Base-by-base conservation (phyloP, 2,888 invertebrate species). In the Chymomyza caudatula region DNA sequence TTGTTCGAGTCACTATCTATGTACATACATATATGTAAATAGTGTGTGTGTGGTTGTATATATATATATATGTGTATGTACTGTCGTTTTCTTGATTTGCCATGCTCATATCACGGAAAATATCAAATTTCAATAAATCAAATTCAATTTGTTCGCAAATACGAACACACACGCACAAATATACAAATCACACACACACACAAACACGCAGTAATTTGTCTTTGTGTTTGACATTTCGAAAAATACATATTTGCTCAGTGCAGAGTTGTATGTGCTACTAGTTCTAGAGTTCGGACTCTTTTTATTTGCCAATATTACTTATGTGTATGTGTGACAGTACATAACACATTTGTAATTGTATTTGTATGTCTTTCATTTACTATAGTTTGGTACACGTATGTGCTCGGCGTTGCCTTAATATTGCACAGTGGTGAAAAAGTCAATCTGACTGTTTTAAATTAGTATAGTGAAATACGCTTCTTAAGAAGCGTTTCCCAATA, bases 91-190 rank as follows among this genome's bases (percentile, higher is more conserved):
- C 85, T 83, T 84, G 83, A 82, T 85, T 82, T 85, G 76, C 86
- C 75, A 70, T 73, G 73, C 82, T 81, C 76, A 76, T 85, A 85
- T 85, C 85, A 82, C 77, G 76, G 85, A 83, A 84, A 78, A 86
- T 86, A 87, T 87, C 87, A 87, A 87, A 87, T 87, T 87, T 87
- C 87, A 88, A 87, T 88, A 88, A 87, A 87, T 87, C 88, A 88
- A 87, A 87, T 87, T 88, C 81, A 88, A 87, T 88, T 87, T 87
- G 78, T 76, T 70, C 75, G 65, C 64, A 81, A 62, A 74, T 61
- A 72, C 67, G 73, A 62, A 71, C 51, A 58, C 63, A 52, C 22
- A 51, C 47, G 52, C 44, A 55, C 57, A 42, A 25, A 49, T 11
- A 60, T 63, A 53, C 11, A 60, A 51, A 6, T 4, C 20, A 57